These are phyloP conservation scores for Limnephilus marmoratus DNA, from an alignment of 2,888 invertebrate genomes.

Conservation along the genomic window DNA sequence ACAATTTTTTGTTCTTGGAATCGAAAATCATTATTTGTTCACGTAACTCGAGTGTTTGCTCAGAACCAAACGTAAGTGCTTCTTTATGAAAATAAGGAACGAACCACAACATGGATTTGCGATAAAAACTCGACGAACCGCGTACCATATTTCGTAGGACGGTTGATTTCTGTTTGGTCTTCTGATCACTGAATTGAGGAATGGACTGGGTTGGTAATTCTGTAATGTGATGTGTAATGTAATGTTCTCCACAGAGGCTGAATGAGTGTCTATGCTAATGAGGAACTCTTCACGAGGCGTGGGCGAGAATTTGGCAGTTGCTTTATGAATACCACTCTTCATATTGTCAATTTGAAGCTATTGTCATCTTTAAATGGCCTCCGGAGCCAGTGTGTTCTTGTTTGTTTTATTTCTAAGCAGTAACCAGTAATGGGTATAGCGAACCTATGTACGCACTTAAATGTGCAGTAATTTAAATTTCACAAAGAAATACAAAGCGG, in stretches of 20 bases:
- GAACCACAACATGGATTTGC: not conserved
- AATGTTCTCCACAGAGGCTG: slow-evolving; percentile 21
- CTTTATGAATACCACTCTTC: slow-evolving; percentile 21
- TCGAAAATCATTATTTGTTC: slow-evolving; percentile 37
- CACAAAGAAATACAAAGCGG: not conserved
- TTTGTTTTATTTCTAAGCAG: slow-evolving; percentile 13
- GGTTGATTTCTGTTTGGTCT: not conserved
- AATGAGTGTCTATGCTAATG: slow-evolving; percentile 43
- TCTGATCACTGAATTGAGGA: not conserved
- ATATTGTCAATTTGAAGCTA: slow-evolving; percentile 38
- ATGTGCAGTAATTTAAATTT: not conserved
- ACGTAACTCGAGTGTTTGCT: slow-evolving; percentile 41
- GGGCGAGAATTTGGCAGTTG: slow-evolving; percentile 41
- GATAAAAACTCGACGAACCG: not conserved
- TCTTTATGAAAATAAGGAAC: slow-evolving; percentile 23
- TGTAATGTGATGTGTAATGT: slow-evolving; percentile 5
- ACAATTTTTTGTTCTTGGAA: slow-evolving; percentile 41
- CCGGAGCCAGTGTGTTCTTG: not conserved
- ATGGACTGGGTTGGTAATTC: not conserved
- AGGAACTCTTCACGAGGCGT: slow-evolving; percentile 17
- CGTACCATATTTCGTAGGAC: not conserved
- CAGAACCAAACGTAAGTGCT: slow-evolving; percentile 12
- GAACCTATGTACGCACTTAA: not conserved
- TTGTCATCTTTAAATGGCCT: slow-evolving; percentile 35
- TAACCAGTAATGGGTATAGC: not conserved